A percentile compares a stretch with the other conserved stretches of the same genome.
Evolutionary conservation across 2,888 invertebrate genomes (phyloP).

Genomic region (Scaptomyza parva): DNA sequence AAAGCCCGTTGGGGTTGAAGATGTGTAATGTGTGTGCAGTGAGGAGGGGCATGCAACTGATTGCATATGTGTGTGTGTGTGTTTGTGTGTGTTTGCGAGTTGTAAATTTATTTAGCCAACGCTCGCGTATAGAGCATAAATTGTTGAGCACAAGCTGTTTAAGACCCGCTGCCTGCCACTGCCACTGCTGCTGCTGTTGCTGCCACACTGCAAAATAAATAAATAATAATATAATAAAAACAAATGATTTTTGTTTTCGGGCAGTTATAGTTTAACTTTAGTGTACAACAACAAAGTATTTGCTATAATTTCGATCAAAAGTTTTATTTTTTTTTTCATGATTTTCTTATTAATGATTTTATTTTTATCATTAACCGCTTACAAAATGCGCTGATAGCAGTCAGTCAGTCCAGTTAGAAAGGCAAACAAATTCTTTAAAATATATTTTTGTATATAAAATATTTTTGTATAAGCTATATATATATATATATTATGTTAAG

Average conservation of each 20-base stretch:
- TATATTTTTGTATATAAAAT: neutral
- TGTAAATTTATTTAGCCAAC: slow-evolving; percentile 79
- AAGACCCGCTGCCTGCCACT: too few relatives aligned
- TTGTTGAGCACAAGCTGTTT: slow-evolving; percentile 70
- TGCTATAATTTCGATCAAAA: too few relatives aligned
- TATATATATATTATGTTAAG: neutral
- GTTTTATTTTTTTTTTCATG: too few relatives aligned
- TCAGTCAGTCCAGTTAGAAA: too few relatives aligned
- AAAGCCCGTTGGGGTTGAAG: slow-evolving; percentile 14
- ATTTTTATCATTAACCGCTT: too few relatives aligned
- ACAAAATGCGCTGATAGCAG: too few relatives aligned
- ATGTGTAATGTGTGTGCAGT: neutral
- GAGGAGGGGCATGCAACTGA: slow-evolving; percentile 17
- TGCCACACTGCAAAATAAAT: too few relatives aligned
- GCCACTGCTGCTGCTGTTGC: too few relatives aligned
- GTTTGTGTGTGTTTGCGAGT: slow-evolving; percentile 49
- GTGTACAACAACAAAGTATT: too few relatives aligned
- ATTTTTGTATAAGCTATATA: neutral
- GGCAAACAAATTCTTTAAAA: neutral
- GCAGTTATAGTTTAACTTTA: too few relatives aligned
- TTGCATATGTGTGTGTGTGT: slow-evolving; percentile 32
- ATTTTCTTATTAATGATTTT: too few relatives aligned
- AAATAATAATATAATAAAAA: neutral
- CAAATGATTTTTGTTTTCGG: neutral
- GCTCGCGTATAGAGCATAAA: slow-evolving; percentile 76